phyloP scores from a whole-genome alignment of 1,140 invertebrate genomes.

The Danaus plexippus region DNA sequence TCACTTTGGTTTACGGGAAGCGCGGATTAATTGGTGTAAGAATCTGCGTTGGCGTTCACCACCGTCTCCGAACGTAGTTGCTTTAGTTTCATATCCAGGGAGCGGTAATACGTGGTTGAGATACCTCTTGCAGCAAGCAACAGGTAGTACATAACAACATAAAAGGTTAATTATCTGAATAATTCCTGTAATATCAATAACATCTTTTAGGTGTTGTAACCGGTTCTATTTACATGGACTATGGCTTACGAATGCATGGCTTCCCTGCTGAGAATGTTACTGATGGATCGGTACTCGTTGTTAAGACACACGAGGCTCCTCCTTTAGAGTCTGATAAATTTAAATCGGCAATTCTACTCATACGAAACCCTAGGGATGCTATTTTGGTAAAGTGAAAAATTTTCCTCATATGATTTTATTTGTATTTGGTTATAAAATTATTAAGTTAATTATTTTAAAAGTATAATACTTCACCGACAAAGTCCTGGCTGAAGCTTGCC shows the following conservation, averaged over 20 bases:
- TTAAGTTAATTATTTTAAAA: no score
- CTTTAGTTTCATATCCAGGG: slow-evolving; percentile 82
- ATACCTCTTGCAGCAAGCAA: slow-evolving; percentile 83
- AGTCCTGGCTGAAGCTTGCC: no score
- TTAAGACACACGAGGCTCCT: slow-evolving; percentile 87
- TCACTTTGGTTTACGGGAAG: slow-evolving; percentile 37
- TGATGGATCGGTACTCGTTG: slow-evolving; percentile 82
- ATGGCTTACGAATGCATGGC: slow-evolving; percentile 79
- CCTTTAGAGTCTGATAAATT: slow-evolving; percentile 73
- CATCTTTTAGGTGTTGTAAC: slow-evolving; percentile 76
- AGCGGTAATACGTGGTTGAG: slow-evolving; percentile 87
- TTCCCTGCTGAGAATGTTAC: slow-evolving; percentile 84
- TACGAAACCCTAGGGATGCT: slow-evolving; percentile 79
- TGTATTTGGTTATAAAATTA: background rate
- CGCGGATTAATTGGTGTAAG: slow-evolving; percentile 52
- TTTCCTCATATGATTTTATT: background rate
- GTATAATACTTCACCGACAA: no score
- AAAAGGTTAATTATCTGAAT: background rate
- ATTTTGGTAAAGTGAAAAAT: slow-evolving; percentile 66
- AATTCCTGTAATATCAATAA: slow-evolving; percentile 10
- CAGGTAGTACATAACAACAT: slow-evolving; percentile 66
- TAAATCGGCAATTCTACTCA: slow-evolving; percentile 77
- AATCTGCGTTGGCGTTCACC: slow-evolving; percentile 39
- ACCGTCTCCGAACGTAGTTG: slow-evolving; percentile 55
- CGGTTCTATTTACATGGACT: slow-evolving; percentile 86